Base-by-base conservation (phyloP, 30 jellyfish, hydroid and myxozoan species). In the Aurelia sp. region DNA sequence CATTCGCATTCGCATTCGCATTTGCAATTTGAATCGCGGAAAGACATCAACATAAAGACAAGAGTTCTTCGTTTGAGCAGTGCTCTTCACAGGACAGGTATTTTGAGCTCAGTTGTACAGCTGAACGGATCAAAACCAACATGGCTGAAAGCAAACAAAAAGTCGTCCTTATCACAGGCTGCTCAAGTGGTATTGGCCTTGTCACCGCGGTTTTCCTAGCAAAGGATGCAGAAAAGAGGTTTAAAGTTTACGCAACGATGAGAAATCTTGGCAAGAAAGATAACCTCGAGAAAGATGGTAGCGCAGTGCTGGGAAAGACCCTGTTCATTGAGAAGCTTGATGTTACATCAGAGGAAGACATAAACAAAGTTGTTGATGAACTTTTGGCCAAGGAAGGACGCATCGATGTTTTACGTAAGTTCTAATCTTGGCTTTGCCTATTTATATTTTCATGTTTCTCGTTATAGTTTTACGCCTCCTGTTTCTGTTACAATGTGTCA, bases 131-230 rank as follows among this genome's bases (percentile, higher is more conserved):
- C 0, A 62, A 40, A 40, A 40, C 51, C 10, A 24, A 27, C 11
- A 63, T 69, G 79, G 96, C 85, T 53, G 51, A 48, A 31, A 40
- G 65, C 33, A 67, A 40, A 52, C 80, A 66, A 68, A 75, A 76
- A 55, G 90, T 76, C 8, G 96, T 86, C 24, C 80, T 86, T 1
- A 57, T 86, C 0, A 86, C 96, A 53, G 96, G 90, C 18, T 86
- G 96, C 80, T 76, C 89, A 12, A n/a, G 85, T 15, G 96, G 96
- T 19, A 67, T 86, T 11, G 96, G 96, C 38, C 74, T 86, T 10
- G 60, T 20, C 10, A 63, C 87, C 13, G 89, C 96, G 6, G 75
- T 75, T 27, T 6, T 75, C 74, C 86, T 86, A 16, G 96, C 96
- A 31, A 86, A 66, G 20, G 96, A 86, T 40, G 78, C 81, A 13